These are phyloP conservation scores for Tricholauxania praeusta DNA, from an alignment of 2,888 invertebrate genomes.

Conservation along the genomic window DNA sequence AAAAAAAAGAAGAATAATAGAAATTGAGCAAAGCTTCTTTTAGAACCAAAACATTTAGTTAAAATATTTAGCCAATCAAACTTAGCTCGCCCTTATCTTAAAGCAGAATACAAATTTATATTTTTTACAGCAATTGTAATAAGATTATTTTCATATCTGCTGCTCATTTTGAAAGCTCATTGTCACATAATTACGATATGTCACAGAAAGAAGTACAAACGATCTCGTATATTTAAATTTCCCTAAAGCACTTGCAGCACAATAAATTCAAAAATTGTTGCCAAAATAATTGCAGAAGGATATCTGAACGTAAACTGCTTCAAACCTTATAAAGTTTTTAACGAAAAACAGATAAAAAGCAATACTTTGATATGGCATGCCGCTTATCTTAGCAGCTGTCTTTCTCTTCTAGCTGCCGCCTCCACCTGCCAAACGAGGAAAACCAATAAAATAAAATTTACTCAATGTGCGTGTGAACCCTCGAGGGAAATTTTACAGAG, in stretches of 20 bases:
- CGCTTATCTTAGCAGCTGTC: conserved; percentile 9
- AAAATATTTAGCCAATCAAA: too few relatives aligned
- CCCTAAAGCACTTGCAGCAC: background rate
- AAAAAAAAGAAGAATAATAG: too few relatives aligned
- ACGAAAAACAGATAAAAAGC: conserved; percentile 1
- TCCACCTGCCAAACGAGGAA: background rate
- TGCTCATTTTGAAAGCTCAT: too few relatives aligned
- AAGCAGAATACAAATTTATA: too few relatives aligned
- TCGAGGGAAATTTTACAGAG: background rate
- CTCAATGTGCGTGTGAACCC: background rate
- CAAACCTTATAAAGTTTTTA: background rate
- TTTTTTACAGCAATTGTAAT: too few relatives aligned
- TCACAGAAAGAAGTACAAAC: too few relatives aligned
- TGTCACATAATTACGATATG: too few relatives aligned
- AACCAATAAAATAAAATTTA: conserved; percentile 13
- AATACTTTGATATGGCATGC: background rate
- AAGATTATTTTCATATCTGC: too few relatives aligned
- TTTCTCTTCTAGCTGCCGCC: background rate
- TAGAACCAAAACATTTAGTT: too few relatives aligned
- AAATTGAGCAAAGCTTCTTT: too few relatives aligned
- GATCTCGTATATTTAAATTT: background rate
- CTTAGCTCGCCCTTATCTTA: too few relatives aligned
- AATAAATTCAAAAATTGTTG: conserved; percentile 7
- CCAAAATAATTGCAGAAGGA: background rate
- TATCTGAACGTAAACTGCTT: background rate